A percentile compares a stretch with the other conserved stretches of the same genome.
Conservation (phyloP, 1,140 invertebrate species). For the Cataglyphis hispanica region DNA sequence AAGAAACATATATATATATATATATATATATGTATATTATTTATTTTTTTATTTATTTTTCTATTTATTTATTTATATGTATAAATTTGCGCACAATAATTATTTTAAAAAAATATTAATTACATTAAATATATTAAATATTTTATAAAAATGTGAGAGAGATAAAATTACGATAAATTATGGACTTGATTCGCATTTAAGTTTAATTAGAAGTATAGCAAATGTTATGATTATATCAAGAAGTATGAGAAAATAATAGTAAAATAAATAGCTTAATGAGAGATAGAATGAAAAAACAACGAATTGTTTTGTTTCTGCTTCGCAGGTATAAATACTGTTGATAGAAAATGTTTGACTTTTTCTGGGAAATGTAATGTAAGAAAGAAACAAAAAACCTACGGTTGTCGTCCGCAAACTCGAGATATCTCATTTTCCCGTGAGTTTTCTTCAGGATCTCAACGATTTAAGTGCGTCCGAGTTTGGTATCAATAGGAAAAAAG, state of each 20-base stretch:
- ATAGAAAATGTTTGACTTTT: not conserved
- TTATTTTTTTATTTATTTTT: too few species aligned
- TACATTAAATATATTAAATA: too few species aligned
- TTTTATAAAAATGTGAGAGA: too few species aligned
- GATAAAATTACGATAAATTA: not conserved
- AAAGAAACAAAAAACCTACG: not conserved
- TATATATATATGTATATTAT: too few species aligned
- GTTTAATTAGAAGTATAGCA: conserved; percentile 24
- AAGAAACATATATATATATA: too few species aligned
- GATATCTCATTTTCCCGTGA: not conserved
- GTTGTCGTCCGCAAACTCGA: not conserved
- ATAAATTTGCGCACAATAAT: too few species aligned
- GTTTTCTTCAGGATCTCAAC: conserved; percentile 10
- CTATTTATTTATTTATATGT: too few species aligned
- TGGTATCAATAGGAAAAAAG: not conserved
- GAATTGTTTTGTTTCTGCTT: conserved; percentile 1
- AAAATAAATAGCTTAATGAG: not conserved
- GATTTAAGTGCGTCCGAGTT: not conserved
- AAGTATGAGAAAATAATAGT: conserved; percentile 30
- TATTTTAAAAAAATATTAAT: too few species aligned
- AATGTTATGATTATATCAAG: too few species aligned
- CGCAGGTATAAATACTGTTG: conserved; percentile 1
- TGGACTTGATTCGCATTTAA: conserved; percentile 23
- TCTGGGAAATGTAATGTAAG: not conserved
- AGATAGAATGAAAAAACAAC: conserved; percentile 32